phyloP scores from a whole-genome alignment of 1,140 invertebrate genomes.

The Drosophila lacertosa region DNA sequence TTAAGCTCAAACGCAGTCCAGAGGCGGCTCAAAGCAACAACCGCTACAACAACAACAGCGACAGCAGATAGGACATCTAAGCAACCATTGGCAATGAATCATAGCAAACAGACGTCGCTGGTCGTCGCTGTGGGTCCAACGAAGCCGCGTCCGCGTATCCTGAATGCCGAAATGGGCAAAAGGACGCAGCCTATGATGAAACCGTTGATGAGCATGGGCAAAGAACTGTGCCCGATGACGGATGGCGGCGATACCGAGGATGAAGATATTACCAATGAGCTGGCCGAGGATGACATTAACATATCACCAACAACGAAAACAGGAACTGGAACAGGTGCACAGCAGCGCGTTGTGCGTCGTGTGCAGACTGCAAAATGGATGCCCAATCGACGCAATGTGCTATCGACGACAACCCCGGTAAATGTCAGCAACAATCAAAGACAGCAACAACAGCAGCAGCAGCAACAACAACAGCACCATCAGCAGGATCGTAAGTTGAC shows the following conservation, averaged over 20 bases:
- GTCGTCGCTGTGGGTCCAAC: constrained; percentile 12
- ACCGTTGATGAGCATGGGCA: constrained; percentile 73
- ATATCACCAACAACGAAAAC: constrained; percentile 5
- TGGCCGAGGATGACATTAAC: constrained; percentile 45
- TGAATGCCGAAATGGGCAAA: constrained; percentile 75
- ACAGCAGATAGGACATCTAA: constrained; percentile 6
- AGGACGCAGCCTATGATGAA: constrained; percentile 68
- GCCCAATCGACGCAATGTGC: constrained; percentile 31
- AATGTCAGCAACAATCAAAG: constrained; percentile 45
- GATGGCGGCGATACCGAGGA: constrained; percentile 56
- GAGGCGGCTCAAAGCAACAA: constrained; percentile 28
- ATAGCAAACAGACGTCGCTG: constrained; percentile 9
- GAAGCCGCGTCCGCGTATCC: constrained; percentile 78
- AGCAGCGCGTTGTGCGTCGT: constrained; percentile 20
- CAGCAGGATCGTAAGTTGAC: constrained; percentile 49
- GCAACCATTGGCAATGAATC: constrained; percentile 31
- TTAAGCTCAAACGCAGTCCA: constrained; percentile 1
- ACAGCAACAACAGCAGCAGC: constrained; percentile 4
- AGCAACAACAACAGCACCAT: constrained; percentile 9
- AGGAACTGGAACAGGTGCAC: constrained; percentile 1
- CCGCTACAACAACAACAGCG: background rate
- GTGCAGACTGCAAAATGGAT: constrained; percentile 29
- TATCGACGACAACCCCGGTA: constrained; percentile 47
- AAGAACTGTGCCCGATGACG: constrained; percentile 59
- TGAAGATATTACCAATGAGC: constrained; percentile 44